Evolutionary conservation across 2,888 invertebrate genomes (phyloP), one percentile per base, ranked within the genome.

Genomic region (Cantharis rustica): DNA sequence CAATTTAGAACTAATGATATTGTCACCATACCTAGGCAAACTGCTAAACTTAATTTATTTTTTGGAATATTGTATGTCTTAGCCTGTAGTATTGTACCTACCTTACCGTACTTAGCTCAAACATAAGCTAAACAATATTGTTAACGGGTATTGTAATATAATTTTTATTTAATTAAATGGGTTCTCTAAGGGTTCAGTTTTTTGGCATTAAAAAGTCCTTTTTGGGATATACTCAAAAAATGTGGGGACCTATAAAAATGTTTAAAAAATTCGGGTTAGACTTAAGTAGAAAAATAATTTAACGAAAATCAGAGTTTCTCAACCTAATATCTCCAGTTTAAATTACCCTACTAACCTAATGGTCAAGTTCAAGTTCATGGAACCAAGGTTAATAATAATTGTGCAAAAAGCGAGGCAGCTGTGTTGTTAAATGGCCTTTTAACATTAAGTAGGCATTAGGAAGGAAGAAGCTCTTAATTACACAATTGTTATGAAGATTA

Each of bases 21-120:
- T 90, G 92, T 93, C 82, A 91, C 91, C 87, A 94, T 98, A 78
- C 98, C 98, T 2, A 92, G 95, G 83, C 93, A 95, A 88, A 96
- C 98, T 63, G 98, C 98, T 10, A 93, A 95, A 86, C 89, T 98
- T 63, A 98, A 98, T 88, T 93, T 97, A 84, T 95, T 94, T 88
- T 94, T 98, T 88, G 98, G 97, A 61, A 92, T 97, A 88, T 90
- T 98, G 76, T 98, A 97, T 87, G 94, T 97, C 82, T 89, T 96
- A 78, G 94, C 96, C 73, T 95, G 95, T 88, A 91, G 93, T 85
- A 92, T 93, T 89, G 92, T 93, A 77, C 89, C 91, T 78, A 89
- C 90, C 81, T 87, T 94, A 81, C 94, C 94, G 47, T 92, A 90
- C 82, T 89, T 92, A 79, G 87, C 86, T 26, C 85, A 86, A 81